Evolutionary conservation across 2,888 invertebrate genomes (phyloP).

Genomic region (Alloplasta piceator): DNA sequence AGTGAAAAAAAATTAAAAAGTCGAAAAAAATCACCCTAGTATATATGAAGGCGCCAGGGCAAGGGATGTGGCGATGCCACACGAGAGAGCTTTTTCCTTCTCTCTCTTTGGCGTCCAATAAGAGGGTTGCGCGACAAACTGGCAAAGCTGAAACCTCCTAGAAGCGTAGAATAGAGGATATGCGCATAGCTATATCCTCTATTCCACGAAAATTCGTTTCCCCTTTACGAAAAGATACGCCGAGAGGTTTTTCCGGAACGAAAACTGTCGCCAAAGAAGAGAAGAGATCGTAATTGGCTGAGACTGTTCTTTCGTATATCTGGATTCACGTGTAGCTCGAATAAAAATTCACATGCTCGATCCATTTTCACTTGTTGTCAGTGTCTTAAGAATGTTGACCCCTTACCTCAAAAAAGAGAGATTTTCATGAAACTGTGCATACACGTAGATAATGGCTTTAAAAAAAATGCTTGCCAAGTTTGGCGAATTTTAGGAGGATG

Average conservation of each 20-base stretch:
- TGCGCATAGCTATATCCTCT: too few species aligned
- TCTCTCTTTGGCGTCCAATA: conserved; percentile 48
- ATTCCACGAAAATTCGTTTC: conserved; percentile 45
- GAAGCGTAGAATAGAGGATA: conserved; percentile 32
- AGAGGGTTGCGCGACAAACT: conserved; percentile 45
- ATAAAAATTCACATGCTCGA: too few species aligned
- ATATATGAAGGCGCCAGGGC: conserved; percentile 23
- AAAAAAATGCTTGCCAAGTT: too few species aligned
- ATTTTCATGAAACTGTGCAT: too few species aligned
- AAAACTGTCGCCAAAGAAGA: conserved; percentile 41
- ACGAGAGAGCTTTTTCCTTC: conserved; percentile 52
- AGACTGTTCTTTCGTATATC: conserved; percentile 66
- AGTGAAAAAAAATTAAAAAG: too few species aligned
- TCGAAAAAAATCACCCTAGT: too few species aligned
- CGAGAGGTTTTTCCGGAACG: conserved; percentile 35
- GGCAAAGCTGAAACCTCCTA: conserved; percentile 30
- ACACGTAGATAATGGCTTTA: too few species aligned
- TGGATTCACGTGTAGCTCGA: conserved; percentile 64
- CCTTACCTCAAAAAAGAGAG: too few species aligned
- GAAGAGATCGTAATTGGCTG: conserved; percentile 26
- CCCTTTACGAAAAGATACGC: conserved; percentile 58
- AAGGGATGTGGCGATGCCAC: conserved; percentile 46
- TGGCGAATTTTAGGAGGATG: too few species aligned
- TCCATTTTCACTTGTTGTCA: too few species aligned
- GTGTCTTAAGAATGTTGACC: too few species aligned